Conservation (phyloP, 1,140 invertebrate species). For the Armadillidium nasatum region DNA sequence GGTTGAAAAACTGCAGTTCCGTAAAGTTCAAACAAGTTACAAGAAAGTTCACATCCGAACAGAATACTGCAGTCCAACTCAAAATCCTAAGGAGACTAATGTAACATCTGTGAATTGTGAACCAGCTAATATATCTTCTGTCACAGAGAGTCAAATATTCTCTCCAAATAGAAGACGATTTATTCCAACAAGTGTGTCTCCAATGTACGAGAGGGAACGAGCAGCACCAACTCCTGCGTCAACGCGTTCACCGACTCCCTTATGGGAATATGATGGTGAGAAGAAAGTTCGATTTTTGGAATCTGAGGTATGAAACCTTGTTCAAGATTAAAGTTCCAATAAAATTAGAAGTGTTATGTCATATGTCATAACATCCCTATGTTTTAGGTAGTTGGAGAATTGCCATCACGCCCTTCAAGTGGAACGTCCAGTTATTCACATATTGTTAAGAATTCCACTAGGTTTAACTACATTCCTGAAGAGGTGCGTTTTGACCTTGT, state of each 20-base stretch:
- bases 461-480: conserved; percentile 13
- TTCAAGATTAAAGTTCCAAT: neutral
- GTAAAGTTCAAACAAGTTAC: too few relatives aligned
- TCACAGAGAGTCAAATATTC: too few relatives aligned
- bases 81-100: too few relatives aligned
- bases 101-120: too few relatives aligned
- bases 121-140: too few relatives aligned
- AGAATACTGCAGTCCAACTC: too few relatives aligned
- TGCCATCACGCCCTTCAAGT: conserved; percentile 3
- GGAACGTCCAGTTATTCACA: conserved; percentile 18
- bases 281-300: conserved; percentile 4
- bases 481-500: neutral
- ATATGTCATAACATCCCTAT: neutral
- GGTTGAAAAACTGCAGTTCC: too few relatives aligned
- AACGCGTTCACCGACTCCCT: neutral
- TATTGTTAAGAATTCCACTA: conserved; percentile 17
- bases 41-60: too few relatives aligned
- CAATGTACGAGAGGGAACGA: neutral
- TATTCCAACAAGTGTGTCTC: neutral
- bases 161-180: neutral
- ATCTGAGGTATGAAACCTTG: neutral
- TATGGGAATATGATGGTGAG: neutral
- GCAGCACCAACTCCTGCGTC: neutral
- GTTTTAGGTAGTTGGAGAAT: neutral
- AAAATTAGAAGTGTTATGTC: neutral